Percentiles rank a stretch among this genome's conserved stretches.
Conservation (phyloP, 2,797 vertebrate species). For the Aerospiza tachiro region DNA sequence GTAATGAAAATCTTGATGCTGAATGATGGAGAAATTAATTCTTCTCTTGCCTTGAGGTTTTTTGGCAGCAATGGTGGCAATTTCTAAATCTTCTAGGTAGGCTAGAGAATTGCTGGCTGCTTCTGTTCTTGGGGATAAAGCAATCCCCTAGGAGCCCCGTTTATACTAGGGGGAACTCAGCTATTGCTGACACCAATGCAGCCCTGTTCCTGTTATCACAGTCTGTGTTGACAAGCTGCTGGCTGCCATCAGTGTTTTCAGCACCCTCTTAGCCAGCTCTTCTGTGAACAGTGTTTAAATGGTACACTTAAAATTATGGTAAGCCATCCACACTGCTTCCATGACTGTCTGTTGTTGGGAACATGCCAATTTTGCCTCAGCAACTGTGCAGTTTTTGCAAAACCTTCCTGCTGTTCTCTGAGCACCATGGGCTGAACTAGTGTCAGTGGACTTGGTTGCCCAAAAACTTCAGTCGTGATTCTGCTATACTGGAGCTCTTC, state of each 20-base stretch:
- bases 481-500: neutral
- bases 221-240: slow-evolving; percentile 25
- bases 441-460: neutral
- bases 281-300: neutral
- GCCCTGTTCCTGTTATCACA: neutral
- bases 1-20: neutral
- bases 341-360: neutral
- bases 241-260: slow-evolving; percentile 16
- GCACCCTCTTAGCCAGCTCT: slow-evolving; percentile 50
- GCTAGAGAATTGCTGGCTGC: neutral
- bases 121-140: neutral
- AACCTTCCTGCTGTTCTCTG: neutral
- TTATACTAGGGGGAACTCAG: neutral
- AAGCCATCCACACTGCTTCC: neutral
- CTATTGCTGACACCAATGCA: neutral
- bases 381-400: neutral
- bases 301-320: neutral
- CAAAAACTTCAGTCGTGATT: neutral
- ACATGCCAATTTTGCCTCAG: neutral
- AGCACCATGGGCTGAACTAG: neutral
- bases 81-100: neutral
- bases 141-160: neutral
- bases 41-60: neutral
- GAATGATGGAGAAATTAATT: neutral
- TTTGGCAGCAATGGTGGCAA: neutral